phyloP scores from a whole-genome alignment of 2,113 vertebrate genomes.

The Stictonetta naevosa region DNA sequence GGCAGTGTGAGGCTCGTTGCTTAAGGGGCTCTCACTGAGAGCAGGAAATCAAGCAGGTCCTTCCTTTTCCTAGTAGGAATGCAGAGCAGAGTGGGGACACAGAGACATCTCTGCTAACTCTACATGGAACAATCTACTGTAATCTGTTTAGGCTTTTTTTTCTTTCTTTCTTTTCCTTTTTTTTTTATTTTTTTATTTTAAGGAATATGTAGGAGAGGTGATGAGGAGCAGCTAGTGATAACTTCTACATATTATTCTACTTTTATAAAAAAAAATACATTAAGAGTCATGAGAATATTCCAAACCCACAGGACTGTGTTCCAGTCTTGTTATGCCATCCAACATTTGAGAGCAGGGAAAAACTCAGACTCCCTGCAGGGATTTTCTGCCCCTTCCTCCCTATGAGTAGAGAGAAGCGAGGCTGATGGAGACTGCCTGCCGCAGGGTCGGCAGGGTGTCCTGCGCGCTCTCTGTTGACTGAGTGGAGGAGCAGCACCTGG shows the following conservation, averaged over 20 bases:
- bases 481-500: not conserved
- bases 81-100: not conserved
- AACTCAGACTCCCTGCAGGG: fast-evolving
- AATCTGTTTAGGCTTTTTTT: not conserved
- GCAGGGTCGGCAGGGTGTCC: not conserved
- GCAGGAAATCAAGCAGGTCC: not conserved
- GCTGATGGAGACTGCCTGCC: not conserved
- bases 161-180: not conserved
- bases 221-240: not conserved
- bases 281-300: not conserved
- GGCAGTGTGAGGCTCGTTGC: not conserved
- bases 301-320: not conserved
- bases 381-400: not conserved
- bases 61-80: not conserved
- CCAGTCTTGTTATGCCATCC: not conserved
- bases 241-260: not conserved
- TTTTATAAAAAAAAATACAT: not conserved
- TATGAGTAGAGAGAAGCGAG: not conserved
- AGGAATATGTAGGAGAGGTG: not conserved
- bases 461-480: not conserved
- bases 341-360: not conserved
- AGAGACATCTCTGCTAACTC: not conserved
- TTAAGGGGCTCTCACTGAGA: fast-evolving
- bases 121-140: not conserved
- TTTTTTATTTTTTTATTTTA: not conserved